phyloP scores from a whole-genome alignment of 2,797 vertebrate species.

The Strix occidentalis region DNA sequence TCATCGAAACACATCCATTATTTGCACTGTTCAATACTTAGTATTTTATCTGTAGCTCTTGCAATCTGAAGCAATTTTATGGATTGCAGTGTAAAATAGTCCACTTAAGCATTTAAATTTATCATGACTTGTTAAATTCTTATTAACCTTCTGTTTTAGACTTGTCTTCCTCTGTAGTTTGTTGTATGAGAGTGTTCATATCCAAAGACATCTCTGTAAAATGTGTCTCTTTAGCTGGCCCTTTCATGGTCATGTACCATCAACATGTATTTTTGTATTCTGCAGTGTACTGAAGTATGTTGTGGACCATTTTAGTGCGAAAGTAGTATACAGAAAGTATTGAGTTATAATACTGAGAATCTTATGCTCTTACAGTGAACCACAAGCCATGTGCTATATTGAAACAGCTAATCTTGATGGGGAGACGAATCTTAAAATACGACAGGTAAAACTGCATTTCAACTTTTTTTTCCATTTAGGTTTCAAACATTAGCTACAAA shows the following conservation, averaged over 20 bases:
- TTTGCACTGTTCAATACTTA: background rate
- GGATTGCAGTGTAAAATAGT: background rate
- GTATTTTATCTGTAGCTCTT: background rate
- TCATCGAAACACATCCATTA: background rate
- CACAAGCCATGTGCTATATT: slow-evolving; percentile 99
- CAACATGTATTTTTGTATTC: background rate
- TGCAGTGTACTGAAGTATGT: background rate
- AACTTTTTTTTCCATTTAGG: background rate
- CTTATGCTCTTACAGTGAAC: slow-evolving; percentile 82
- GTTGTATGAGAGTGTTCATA: background rate
- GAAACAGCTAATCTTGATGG: slow-evolving; percentile 98
- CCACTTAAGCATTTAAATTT: background rate
- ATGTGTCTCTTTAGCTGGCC: background rate
- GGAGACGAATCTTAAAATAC: slow-evolving; percentile 98
- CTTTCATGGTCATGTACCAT: background rate
- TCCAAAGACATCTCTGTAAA: background rate
- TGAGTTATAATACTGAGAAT: background rate
- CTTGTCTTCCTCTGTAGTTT: background rate
- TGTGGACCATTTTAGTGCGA: background rate
- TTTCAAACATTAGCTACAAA: background rate
- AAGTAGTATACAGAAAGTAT: background rate
- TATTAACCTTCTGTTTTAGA: background rate
- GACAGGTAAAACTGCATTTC: slow-evolving; percentile 83
- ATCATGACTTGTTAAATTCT: background rate
- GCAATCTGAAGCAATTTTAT: background rate